A percentile compares a stretch with the other conserved stretches of the same genome.
Evolutionary conservation across 1,140 invertebrate genomes (phyloP).

Genomic region (Drosophila yakuba): DNA sequence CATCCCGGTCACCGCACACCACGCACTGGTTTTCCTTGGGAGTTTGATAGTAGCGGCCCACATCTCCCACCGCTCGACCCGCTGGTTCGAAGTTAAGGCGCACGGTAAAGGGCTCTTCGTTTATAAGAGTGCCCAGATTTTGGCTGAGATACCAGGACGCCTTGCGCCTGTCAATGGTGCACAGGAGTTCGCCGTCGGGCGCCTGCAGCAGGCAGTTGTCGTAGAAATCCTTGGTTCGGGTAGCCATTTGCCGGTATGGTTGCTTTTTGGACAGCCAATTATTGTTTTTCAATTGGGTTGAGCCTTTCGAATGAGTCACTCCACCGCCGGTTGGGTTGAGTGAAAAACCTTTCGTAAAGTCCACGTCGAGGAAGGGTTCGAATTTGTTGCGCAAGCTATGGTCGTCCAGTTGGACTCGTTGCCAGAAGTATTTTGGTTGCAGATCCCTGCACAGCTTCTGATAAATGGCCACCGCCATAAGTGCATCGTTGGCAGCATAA

Average conservation of each 20-base stretch:
- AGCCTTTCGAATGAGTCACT: background rate
- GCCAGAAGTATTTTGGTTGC: conserved; percentile 53
- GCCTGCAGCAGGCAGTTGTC: conserved; percentile 92
- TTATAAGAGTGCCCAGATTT: conserved; percentile 87
- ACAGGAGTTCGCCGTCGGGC: conserved; percentile 91
- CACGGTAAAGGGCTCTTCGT: conserved; percentile 90
- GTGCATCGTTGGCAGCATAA: conserved; percentile 91
- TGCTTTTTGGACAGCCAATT: conserved; percentile 32
- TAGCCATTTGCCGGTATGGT: conserved; percentile 59
- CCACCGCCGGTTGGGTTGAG: conserved; percentile 5
- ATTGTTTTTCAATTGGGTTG: conserved; percentile 7
- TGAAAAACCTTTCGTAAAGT: conserved; percentile 54
- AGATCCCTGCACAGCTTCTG: conserved; percentile 67
- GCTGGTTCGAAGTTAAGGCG: conserved; percentile 93
- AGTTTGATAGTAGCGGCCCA: conserved; percentile 90
- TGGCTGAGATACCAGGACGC: conserved; percentile 92
- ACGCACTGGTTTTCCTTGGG: conserved; percentile 93
- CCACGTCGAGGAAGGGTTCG: conserved; percentile 61
- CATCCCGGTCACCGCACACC: conserved; percentile 90
- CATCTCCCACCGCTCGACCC: conserved; percentile 89
- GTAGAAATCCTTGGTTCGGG: conserved; percentile 89
- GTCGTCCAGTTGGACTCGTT: conserved; percentile 19
- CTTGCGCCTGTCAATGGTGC: conserved; percentile 93
- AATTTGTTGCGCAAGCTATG: conserved; percentile 31
- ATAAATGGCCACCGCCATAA: conserved; percentile 89